These are phyloP conservation scores for Hyles lineata DNA, from an alignment of 2,888 invertebrate genomes.

Conservation along the genomic window DNA sequence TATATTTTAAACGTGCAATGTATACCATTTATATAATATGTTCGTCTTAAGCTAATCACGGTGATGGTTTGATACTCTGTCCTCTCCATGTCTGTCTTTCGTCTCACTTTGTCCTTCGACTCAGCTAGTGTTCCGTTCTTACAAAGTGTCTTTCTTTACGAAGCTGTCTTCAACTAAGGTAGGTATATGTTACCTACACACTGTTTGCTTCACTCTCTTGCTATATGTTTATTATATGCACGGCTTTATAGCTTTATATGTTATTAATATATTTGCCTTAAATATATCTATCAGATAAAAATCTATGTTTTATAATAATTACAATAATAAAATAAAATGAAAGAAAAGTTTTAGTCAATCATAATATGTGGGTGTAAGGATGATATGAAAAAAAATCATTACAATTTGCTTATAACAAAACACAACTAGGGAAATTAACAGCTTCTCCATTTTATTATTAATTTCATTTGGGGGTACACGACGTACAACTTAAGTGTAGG, in stretches of 20 bases:
- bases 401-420: constrained; percentile 1
- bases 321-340: not conserved
- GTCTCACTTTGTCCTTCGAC: constrained; percentile 50
- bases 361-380: not conserved
- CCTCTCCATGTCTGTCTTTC: constrained; percentile 59
- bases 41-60: constrained; percentile 63
- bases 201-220: constrained; percentile 58
- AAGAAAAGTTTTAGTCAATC: not conserved
- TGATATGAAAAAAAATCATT: not conserved
- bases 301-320: not conserved
- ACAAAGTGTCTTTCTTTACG: constrained; percentile 48
- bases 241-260: constrained; percentile 42
- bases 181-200: constrained; percentile 64
- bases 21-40: constrained; percentile 34
- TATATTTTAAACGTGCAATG: constrained; percentile 20
- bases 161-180: constrained; percentile 71
- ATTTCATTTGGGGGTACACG: not conserved
- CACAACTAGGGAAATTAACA: not conserved
- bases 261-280: constrained; percentile 30
- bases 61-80: constrained; percentile 82
- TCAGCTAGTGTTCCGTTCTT: constrained; percentile 42
- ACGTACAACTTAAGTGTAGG: constrained; percentile 1
- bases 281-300: constrained; percentile 26
- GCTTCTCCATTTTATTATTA: constrained; percentile 13
- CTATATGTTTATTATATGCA: constrained; percentile 47